Evolutionary conservation across 2,888 invertebrate genomes (phyloP).

Genomic region (Aphidoletes aphidimyza): DNA sequence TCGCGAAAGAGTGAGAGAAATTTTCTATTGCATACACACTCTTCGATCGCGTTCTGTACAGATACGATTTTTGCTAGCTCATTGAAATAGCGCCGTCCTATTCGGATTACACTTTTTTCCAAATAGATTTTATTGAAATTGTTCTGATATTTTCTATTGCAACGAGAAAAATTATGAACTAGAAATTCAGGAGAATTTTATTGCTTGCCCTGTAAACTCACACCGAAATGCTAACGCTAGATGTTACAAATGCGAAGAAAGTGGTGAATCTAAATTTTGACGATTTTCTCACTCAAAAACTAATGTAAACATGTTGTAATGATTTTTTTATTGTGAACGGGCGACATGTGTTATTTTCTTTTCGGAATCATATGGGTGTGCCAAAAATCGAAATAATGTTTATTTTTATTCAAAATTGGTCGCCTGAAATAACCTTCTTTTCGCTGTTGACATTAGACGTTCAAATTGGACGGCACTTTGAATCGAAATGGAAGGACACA

Average conservation of each 20-base stretch:
- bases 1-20: slow-evolving; percentile 26
- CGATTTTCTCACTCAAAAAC: neutral
- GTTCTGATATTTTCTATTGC: neutral
- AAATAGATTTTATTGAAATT: neutral
- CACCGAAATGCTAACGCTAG: neutral
- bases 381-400: neutral
- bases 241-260: no score
- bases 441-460: neutral
- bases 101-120: neutral
- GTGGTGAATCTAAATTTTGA: neutral
- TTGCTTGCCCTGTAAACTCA: neutral
- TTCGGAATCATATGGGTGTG: slow-evolving; percentile 47
- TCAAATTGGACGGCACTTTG: neutral
- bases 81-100: neutral
- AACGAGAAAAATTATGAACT: neutral
- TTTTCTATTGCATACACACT: neutral
- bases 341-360: slow-evolving; percentile 8
- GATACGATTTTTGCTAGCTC: slow-evolving; percentile 21
- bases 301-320: neutral
- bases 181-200: neutral
- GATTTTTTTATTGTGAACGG: neutral
- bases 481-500: neutral
- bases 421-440: neutral
- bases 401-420: slow-evolving; percentile 27
- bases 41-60: neutral